Conservation (phyloP, 2,113 vertebrate species). For the Chamaetylas fuelleborni region DNA sequence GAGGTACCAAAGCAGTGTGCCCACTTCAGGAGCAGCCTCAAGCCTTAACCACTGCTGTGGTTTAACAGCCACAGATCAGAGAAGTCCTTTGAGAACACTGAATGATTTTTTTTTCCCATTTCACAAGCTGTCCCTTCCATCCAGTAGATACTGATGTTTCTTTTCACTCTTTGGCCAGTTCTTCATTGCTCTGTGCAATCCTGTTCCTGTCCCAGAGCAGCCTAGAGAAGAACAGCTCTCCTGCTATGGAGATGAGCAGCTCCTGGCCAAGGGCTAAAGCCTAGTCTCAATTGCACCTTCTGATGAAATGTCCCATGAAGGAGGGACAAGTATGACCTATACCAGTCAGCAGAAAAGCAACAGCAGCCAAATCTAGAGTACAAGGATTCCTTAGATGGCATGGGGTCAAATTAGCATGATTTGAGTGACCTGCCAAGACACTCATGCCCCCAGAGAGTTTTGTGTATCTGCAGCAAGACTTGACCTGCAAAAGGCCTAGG, state of each 20-base stretch:
- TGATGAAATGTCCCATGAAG: neutral
- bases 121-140: neutral
- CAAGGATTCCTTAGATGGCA: neutral
- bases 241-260: neutral
- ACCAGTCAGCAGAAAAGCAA: neutral
- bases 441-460: neutral
- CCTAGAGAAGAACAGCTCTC: neutral
- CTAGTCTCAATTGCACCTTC: neutral
- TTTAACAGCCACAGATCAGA: neutral
- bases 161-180: neutral
- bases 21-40: neutral
- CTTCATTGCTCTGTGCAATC: neutral
- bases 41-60: neutral
- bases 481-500: neutral
- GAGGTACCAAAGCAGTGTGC: neutral
- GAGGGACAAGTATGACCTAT: neutral
- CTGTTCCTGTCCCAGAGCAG: neutral
- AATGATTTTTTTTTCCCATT: fast-evolving
- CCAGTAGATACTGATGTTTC: neutral
- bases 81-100: neutral
- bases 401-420: neutral
- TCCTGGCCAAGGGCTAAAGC: neutral
- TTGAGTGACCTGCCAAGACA: neutral
- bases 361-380: neutral
- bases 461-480: neutral